Evolutionary conservation across 2,113 vertebrate genomes (phyloP).

Genomic region (Rhineura floridana): DNA sequence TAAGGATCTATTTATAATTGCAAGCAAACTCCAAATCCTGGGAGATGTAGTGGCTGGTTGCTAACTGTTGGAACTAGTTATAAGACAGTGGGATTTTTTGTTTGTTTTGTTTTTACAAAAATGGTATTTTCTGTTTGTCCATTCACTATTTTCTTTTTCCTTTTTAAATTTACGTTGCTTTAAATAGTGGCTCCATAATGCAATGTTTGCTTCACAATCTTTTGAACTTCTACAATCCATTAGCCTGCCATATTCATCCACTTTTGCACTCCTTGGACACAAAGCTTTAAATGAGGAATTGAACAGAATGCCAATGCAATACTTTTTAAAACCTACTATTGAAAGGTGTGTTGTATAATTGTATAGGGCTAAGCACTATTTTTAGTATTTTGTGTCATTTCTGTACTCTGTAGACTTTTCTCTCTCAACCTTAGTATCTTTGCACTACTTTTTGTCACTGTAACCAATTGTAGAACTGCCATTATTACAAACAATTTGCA

Average conservation of each 20-base stretch:
- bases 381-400: constrained; percentile 63
- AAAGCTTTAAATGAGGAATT: constrained; percentile 69
- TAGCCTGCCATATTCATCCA: constrained; percentile 56
- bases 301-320: constrained; percentile 74
- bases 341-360: constrained; percentile 63
- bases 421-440: constrained; percentile 48
- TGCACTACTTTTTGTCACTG: constrained; percentile 74
- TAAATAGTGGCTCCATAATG: constrained; percentile 57
- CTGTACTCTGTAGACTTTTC: constrained; percentile 35
- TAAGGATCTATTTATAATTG: neutral
- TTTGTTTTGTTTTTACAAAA: neutral
- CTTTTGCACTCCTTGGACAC: constrained; percentile 73
- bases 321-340: constrained; percentile 70
- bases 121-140: constrained; percentile 67
- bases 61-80: constrained; percentile 78
- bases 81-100: neutral
- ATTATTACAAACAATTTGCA: constrained; percentile 67
- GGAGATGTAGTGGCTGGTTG: constrained; percentile 44
- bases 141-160: constrained; percentile 58
- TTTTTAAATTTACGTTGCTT: constrained; percentile 61
- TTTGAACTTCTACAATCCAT: constrained; percentile 51
- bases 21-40: constrained; percentile 8
- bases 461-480: constrained; percentile 69
- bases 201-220: constrained; percentile 65
- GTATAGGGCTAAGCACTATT: constrained; percentile 70